These are phyloP conservation scores for Hippocampus abdominalis DNA, from an alignment of 2,113 vertebrate genomes.

Conservation along the genomic window DNA sequence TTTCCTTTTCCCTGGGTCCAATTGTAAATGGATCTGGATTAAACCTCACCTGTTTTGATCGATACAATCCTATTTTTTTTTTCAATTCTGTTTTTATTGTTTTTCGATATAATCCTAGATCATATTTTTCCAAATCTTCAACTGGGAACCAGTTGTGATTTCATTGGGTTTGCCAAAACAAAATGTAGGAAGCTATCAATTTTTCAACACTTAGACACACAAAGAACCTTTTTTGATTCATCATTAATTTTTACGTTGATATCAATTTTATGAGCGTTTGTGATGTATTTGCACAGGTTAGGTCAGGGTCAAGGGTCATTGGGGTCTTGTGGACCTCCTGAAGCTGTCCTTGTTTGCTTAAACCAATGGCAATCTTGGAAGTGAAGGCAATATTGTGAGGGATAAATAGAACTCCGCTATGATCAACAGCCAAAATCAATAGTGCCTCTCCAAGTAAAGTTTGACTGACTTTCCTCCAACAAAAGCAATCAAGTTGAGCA, in stretches of 20 bases:
- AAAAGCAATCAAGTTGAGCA: constrained; percentile 25
- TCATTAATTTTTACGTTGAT: background rate
- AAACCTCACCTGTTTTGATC: background rate
- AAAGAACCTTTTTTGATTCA: background rate
- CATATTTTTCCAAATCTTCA: background rate
- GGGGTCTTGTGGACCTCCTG: background rate
- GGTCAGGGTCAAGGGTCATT: background rate
- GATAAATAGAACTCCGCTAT: constrained; percentile 2
- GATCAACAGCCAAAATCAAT: constrained; percentile 14
- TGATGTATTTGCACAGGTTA: background rate
- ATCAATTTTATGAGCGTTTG: background rate
- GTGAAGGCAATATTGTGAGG: constrained; percentile 7
- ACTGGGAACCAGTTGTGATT: background rate
- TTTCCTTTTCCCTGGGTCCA: too few relatives aligned
- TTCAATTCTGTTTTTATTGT: too few relatives aligned
- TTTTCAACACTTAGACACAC: background rate
- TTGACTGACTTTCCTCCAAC: constrained; percentile 14
- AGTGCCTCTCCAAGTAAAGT: constrained; percentile 5
- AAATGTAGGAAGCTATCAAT: too few relatives aligned
- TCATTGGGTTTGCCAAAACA: background rate
- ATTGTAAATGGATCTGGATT: background rate
- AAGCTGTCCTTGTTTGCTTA: background rate
- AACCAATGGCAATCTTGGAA: constrained; percentile 4
- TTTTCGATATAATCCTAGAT: background rate
- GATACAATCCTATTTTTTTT: background rate